A percentile compares a stretch with the other conserved stretches of the same genome.
Conservation (phyloP, 2,113 vertebrate species). For the Podilymbus podiceps region DNA sequence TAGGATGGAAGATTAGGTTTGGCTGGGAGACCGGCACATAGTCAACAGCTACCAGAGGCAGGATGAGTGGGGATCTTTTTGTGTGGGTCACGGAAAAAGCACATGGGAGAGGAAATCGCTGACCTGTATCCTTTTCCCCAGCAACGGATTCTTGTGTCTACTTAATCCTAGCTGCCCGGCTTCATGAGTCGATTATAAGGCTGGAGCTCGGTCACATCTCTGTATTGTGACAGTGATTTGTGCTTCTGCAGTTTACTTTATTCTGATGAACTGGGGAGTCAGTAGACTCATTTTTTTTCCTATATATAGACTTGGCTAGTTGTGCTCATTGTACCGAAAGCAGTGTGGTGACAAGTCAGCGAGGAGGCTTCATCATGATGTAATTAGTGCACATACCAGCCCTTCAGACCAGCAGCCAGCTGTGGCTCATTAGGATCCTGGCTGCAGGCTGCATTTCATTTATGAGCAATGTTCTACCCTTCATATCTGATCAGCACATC, state of each 20-base stretch:
- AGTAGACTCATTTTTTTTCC: neutral
- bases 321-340: neutral
- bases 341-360: neutral
- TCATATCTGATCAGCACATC: neutral
- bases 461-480: neutral
- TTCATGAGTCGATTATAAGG: neutral
- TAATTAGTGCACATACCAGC: neutral
- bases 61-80: neutral
- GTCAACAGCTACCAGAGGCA: neutral
- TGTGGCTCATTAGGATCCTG: conserved; percentile 35
- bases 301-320: neutral
- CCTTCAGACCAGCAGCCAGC: conserved; percentile 28
- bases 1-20: neutral
- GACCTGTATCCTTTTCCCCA: neutral
- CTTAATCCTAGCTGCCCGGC: neutral
- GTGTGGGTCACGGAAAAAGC: neutral
- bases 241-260: neutral
- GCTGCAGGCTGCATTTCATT: conserved; percentile 15
- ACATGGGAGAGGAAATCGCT: neutral
- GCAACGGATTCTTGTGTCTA: neutral
- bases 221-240: neutral
- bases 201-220: neutral
- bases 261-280: neutral
- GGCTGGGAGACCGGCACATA: neutral
- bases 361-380: neutral